A percentile compares a stretch with the other conserved stretches of the same genome.
Evolutionary conservation across 2,888 invertebrate genomes (phyloP).

Genomic region (Catocala nupta): DNA sequence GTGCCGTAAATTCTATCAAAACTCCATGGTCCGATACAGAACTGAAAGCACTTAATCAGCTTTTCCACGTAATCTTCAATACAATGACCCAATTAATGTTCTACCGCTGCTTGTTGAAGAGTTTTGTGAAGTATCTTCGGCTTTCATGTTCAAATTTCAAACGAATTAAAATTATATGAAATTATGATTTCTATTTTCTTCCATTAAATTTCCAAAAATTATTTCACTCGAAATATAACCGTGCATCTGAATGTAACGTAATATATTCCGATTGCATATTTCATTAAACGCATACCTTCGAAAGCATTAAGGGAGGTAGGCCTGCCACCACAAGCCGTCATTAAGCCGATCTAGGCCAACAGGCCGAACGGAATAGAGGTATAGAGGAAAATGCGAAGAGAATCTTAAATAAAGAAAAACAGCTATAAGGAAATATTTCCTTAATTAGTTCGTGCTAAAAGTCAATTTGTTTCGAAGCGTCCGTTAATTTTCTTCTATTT

Average conservation of each 20-base stretch:
- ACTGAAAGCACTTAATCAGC: too few relatives aligned
- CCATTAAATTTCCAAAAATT: background rate
- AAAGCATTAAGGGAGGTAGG: conserved; percentile 13
- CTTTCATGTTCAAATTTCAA: too few relatives aligned
- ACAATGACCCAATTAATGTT: too few relatives aligned
- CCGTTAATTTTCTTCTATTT: conserved; percentile 15
- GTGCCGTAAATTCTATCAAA: too few relatives aligned
- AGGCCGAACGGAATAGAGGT: conserved; percentile 6
- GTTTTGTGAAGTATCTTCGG: too few relatives aligned
- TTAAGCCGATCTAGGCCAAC: conserved; percentile 12
- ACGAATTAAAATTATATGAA: too few relatives aligned
- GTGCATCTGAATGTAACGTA: background rate
- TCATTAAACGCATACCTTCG: conserved; percentile 13
- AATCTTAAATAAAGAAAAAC: conserved; percentile 11
- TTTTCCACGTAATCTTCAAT: too few relatives aligned
- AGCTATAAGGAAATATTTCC: conserved; percentile 11
- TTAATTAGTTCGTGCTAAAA: conserved; percentile 16
- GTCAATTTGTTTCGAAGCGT: conserved; percentile 15
- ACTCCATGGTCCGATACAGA: too few relatives aligned
- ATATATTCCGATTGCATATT: conserved; percentile 13
- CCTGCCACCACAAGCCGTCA: conserved; percentile 6
- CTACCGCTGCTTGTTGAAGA: too few relatives aligned
- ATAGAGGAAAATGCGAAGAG: conserved; percentile 16
- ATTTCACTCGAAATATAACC: background rate
- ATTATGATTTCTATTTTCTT: too few relatives aligned